Percentiles rank a stretch among this genome's conserved stretches.
Evolutionary conservation across 2,888 invertebrate species (phyloP).

Genomic region (Agelastica alni): DNA sequence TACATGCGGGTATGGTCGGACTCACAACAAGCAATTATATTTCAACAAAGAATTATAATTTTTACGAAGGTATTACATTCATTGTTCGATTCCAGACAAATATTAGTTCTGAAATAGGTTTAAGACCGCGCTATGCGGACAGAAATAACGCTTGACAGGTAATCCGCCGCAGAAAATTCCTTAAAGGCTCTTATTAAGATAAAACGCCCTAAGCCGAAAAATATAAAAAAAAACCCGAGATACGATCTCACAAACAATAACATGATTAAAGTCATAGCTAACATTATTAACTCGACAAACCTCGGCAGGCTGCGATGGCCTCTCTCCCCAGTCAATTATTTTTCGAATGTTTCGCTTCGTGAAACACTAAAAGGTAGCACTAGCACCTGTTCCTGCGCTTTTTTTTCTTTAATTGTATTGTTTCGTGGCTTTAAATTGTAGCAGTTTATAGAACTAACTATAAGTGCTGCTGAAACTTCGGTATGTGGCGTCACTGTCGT

Average conservation of each 20-base stretch:
- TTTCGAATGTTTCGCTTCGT: no score
- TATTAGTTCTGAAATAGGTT: constrained; percentile 27
- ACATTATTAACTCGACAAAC: constrained; percentile 44
- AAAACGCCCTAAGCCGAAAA: constrained; percentile 29
- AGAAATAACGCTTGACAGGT: constrained; percentile 3
- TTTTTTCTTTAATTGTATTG: no score
- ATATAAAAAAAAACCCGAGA: constrained; percentile 28
- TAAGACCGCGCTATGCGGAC: constrained; percentile 1
- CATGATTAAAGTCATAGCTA: constrained; percentile 47
- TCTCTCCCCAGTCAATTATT: constrained; percentile 1
- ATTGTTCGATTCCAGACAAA: constrained; percentile 26
- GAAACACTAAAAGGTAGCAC: no score
- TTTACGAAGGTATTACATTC: constrained; percentile 19
- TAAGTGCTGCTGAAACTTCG: no score
- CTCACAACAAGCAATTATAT: constrained; percentile 15
- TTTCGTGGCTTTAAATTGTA: no score
- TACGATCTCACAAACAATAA: constrained; percentile 44
- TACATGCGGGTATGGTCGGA: not conserved
- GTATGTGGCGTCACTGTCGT: no score
- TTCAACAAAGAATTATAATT: constrained; percentile 19
- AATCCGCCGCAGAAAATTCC: constrained; percentile 21
- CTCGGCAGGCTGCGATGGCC: not conserved
- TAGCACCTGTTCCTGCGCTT: no score
- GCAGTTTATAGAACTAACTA: no score
- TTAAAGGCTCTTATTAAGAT: constrained; percentile 32